Percentiles rank a stretch among this genome's conserved stretches.
Conservation (phyloP, 2,113 vertebrate species). For the Rhabdornis inornatus region DNA sequence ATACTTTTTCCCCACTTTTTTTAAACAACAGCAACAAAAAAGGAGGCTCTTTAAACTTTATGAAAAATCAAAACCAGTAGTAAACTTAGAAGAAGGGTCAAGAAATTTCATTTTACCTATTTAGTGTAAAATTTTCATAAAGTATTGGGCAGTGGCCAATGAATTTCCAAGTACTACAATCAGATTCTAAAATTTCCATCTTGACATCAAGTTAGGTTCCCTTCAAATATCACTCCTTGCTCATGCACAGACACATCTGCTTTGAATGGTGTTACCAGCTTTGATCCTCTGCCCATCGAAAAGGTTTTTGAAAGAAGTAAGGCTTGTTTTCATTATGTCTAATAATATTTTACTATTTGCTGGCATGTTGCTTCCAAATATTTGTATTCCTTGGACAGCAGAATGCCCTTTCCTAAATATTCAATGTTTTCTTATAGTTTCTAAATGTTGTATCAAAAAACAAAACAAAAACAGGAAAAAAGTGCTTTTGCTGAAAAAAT, state of each 20-base stretch:
- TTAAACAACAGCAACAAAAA: neutral
- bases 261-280: neutral
- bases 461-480: neutral
- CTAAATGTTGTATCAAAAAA: neutral
- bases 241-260: neutral
- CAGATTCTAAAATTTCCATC: neutral
- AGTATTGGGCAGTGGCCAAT: neutral
- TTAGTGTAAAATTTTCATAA: neutral
- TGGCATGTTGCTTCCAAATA: neutral
- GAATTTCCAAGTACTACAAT: neutral
- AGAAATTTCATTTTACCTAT: neutral
- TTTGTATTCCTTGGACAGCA: neutral
- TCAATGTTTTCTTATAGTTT: neutral
- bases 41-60: neutral
- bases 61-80: neutral
- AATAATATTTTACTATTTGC: neutral
- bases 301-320: neutral
- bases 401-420: neutral
- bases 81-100: neutral
- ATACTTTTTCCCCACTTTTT: neutral
- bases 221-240: neutral
- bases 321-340: neutral
- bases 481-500: neutral
- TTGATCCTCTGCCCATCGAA: neutral
- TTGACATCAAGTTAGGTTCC: neutral